Evolutionary conservation across 1,140 invertebrate species (phyloP).

Genomic region (Bombus breviceps): DNA sequence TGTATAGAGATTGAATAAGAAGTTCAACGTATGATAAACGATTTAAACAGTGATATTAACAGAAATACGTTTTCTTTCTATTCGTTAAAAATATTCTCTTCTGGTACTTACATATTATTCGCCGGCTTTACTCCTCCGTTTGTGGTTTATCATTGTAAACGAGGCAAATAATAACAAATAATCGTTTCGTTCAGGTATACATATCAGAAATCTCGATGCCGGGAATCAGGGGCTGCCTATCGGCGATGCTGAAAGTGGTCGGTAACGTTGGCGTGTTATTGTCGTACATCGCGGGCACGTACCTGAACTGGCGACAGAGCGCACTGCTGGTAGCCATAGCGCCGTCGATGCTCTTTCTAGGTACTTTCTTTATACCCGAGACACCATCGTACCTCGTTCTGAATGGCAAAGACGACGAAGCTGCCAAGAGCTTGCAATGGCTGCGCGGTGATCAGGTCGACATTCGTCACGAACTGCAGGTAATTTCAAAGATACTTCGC

Average conservation of each 20-base stretch:
- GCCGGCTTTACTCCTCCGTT: too few species aligned
- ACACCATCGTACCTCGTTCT: conserved; percentile 91
- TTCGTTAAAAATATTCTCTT: too few species aligned
- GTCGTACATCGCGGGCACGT: conserved; percentile 91
- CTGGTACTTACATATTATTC: too few species aligned
- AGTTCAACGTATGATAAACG: too few species aligned
- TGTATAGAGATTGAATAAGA: too few species aligned
- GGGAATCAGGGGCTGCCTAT: conserved; percentile 92
- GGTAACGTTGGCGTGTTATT: conserved; percentile 93
- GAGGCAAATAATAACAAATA: too few species aligned
- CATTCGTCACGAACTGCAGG: conserved; percentile 86
- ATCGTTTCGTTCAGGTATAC: conserved; percentile 86
- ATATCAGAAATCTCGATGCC: conserved; percentile 95
- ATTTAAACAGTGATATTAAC: too few species aligned
- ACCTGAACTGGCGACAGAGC: conserved; percentile 91
- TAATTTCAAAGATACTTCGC: conserved; percentile 45
- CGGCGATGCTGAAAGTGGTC: conserved; percentile 92
- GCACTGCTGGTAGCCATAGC: conserved; percentile 89
- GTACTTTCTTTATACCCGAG: conserved; percentile 90
- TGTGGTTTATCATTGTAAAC: too few species aligned
- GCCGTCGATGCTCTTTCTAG: conserved; percentile 87
- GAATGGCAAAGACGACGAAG: conserved; percentile 89
- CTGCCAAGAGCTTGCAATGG: conserved; percentile 89
- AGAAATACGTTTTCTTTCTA: too few species aligned
- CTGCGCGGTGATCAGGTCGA: conserved; percentile 89